These are phyloP conservation scores for Fulica atra DNA, from an alignment of 2,113 vertebrate species.

Conservation along the genomic window DNA sequence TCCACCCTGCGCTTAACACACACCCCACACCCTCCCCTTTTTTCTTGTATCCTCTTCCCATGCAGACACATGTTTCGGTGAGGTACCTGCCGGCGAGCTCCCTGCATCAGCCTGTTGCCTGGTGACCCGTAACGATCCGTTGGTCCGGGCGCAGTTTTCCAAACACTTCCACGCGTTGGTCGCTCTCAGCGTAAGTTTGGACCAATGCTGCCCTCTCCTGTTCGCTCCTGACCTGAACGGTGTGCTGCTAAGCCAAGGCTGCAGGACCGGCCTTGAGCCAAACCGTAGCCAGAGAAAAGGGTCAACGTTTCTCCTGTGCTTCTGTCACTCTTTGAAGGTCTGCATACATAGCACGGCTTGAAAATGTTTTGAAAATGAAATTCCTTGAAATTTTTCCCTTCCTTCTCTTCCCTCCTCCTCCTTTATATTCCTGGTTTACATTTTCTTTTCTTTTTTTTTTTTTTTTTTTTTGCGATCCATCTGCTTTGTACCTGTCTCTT, in stretches of 20 bases:
- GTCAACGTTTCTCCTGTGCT: background rate
- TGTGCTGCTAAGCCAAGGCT: background rate
- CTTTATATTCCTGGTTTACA: background rate
- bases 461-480: background rate
- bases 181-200: background rate
- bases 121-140: background rate
- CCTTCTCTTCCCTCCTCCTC: background rate
- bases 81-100: background rate
- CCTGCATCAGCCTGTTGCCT: background rate
- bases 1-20: background rate
- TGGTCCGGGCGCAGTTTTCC: accelerated
- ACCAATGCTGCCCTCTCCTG: constrained; percentile 54
- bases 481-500: background rate
- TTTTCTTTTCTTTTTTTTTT: background rate
- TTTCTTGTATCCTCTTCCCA: background rate
- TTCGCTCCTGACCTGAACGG: background rate
- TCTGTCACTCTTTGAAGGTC: background rate
- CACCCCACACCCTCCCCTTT: too few species aligned
- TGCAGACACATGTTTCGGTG: background rate
- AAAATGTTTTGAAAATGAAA: background rate
- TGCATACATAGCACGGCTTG: background rate
- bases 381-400: background rate
- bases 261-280: background rate
- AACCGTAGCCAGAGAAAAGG: background rate
- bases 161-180: accelerated